phyloP scores from a whole-genome alignment of 1,140 invertebrate genomes.

The Helicoverpa armigera region DNA sequence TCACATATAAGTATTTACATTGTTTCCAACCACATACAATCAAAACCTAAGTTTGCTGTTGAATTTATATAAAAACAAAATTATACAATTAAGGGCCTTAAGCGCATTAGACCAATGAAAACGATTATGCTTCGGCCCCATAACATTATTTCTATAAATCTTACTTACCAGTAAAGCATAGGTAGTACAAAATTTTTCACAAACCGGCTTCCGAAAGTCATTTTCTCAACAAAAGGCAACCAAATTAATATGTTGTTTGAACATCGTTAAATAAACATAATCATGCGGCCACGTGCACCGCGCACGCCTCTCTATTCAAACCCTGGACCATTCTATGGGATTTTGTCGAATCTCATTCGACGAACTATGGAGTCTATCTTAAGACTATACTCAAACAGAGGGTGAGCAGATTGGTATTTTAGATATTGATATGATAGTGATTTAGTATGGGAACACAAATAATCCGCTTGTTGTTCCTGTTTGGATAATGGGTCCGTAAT shows the following conservation, averaged over 20 bases:
- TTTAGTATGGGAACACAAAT: constrained; percentile 84
- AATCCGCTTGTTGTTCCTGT: constrained; percentile 62
- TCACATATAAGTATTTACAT: no score
- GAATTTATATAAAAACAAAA: no score
- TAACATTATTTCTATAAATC: no score
- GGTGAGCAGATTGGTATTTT: constrained; percentile 81
- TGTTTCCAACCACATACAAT: no score
- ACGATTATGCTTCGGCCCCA: no score
- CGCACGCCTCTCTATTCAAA: constrained; percentile 74
- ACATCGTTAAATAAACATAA: constrained; percentile 84
- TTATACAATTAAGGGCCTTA: no score
- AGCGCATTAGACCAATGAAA: no score
- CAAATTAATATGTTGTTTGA: constrained; percentile 87
- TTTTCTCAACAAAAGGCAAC: constrained; percentile 76
- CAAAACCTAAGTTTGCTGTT: no score
- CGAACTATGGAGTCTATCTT: constrained; percentile 75
- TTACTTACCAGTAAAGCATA: not conserved
- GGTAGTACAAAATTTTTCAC: constrained; percentile 8
- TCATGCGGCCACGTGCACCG: constrained; percentile 76
- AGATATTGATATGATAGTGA: constrained; percentile 86
- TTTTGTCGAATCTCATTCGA: constrained; percentile 81
- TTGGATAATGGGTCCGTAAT: not conserved
- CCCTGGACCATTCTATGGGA: constrained; percentile 72
- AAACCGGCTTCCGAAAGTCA: constrained; percentile 71
- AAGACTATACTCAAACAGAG: constrained; percentile 83